phyloP scores from a whole-genome alignment of 2,113 vertebrate species.

The Pseudorhombus dupliciocellatus region DNA sequence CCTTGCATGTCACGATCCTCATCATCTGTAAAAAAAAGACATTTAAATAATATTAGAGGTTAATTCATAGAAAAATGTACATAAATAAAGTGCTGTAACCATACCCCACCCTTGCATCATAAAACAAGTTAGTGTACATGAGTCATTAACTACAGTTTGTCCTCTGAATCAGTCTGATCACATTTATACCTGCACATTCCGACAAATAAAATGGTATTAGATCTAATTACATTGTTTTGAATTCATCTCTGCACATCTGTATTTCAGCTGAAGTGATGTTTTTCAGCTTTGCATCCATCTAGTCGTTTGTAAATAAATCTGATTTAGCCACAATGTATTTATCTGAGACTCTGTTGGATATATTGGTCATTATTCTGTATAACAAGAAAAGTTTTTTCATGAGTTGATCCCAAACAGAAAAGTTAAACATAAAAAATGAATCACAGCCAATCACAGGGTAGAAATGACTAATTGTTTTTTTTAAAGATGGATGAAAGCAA shows the following conservation, averaged over 20 bases:
- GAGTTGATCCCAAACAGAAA: background rate
- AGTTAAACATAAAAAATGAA: conserved; percentile 1
- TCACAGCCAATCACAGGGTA: background rate
- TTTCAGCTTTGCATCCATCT: background rate
- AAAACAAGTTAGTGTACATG: background rate
- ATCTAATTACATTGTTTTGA: background rate
- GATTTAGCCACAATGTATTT: background rate
- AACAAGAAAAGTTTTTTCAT: background rate
- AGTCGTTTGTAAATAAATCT: background rate
- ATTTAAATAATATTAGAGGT: conserved; percentile 31
- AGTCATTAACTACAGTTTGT: background rate
- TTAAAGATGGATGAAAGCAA: conserved; percentile 17
- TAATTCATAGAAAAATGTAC: background rate
- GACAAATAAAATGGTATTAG: background rate
- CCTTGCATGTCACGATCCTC: conserved; percentile 93
- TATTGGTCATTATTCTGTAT: background rate
- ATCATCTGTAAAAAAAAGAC: conserved; percentile 84
- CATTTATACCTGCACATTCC: background rate
- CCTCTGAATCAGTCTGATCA: background rate
- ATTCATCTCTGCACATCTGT: background rate
- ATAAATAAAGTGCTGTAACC: background rate
- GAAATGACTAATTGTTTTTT: background rate
- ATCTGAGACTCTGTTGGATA: background rate
- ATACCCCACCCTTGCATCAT: background rate
- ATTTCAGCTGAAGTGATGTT: background rate